These are phyloP conservation scores for Vanessa atalanta DNA, from an alignment of 1,140 invertebrate genomes.

Conservation along the genomic window DNA sequence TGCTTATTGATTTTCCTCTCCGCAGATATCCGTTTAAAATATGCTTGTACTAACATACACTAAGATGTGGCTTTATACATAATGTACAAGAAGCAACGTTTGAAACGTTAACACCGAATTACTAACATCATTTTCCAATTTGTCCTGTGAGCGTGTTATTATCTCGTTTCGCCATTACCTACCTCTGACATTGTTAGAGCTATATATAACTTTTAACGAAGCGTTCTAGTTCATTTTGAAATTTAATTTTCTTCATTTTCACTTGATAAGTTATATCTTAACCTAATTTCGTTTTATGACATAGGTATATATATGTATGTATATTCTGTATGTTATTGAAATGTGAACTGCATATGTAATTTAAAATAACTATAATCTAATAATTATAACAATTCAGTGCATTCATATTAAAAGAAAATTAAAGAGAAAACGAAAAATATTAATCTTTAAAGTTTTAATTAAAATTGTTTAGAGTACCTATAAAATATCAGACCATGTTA, in stretches of 20 bases:
- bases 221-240: slow-evolving; percentile 31
- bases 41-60: slow-evolving; percentile 33
- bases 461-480: too few species aligned
- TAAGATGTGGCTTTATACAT: slow-evolving; percentile 33
- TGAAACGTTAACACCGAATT: slow-evolving; percentile 13
- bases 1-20: slow-evolving; percentile 71
- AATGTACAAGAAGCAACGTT: slow-evolving; percentile 28
- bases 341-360: too few species aligned
- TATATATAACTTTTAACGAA: slow-evolving; percentile 40
- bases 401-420: too few species aligned
- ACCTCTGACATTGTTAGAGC: slow-evolving; percentile 27
- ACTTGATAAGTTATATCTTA: slow-evolving; percentile 23
- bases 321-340: too few species aligned
- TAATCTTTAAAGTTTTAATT: too few species aligned
- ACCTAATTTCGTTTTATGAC: slow-evolving; percentile 19
- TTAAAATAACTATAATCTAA: too few species aligned
- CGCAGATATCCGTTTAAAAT: slow-evolving; percentile 38
- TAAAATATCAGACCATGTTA: too few species aligned
- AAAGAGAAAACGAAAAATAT: too few species aligned
- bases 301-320: background rate
- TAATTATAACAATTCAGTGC: too few species aligned
- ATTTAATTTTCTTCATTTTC: slow-evolving; percentile 13
- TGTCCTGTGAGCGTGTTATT: slow-evolving; percentile 32
- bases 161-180: slow-evolving; percentile 34
- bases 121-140: slow-evolving; percentile 38